phyloP scores from a whole-genome alignment of 2,888 invertebrate species.

The Ceraclea dissimilis region DNA sequence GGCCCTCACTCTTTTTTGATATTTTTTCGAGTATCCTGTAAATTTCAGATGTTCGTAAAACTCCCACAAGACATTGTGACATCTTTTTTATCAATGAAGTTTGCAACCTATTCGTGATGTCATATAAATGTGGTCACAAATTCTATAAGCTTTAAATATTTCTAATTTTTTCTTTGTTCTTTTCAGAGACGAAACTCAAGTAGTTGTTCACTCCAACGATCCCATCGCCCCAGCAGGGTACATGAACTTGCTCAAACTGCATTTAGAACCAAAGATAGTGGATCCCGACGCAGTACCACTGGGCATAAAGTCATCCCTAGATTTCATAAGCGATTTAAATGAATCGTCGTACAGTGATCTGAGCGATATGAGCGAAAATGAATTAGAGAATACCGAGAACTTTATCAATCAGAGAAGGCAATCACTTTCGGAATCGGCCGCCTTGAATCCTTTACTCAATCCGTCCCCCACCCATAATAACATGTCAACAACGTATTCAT shows the following conservation, averaged over 20 bases:
- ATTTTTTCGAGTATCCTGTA: too few species aligned
- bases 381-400: slow-evolving; percentile 52
- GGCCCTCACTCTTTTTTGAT: too few species aligned
- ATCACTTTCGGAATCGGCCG: slow-evolving; percentile 26
- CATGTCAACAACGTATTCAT: slow-evolving; percentile 18
- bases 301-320: slow-evolving; percentile 50
- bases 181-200: slow-evolving; percentile 75
- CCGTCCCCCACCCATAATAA: background rate
- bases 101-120: too few species aligned
- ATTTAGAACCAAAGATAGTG: slow-evolving; percentile 61
- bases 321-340: slow-evolving; percentile 54
- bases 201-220: slow-evolving; percentile 84
- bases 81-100: too few species aligned
- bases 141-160: too few species aligned
- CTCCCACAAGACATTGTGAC: too few species aligned
- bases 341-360: slow-evolving; percentile 57
- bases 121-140: too few species aligned
- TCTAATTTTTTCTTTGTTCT: background rate
- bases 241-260: slow-evolving; percentile 77
- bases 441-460: slow-evolving; percentile 36
- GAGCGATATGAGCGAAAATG: slow-evolving; percentile 56
- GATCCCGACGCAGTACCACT: slow-evolving; percentile 36
- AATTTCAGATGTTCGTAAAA: too few species aligned
- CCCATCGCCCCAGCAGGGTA: slow-evolving; percentile 93
- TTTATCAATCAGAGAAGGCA: slow-evolving; percentile 40